These are phyloP conservation scores for Ophiodon elongatus DNA, from an alignment of 2,113 vertebrate genomes.

Conservation along the genomic window DNA sequence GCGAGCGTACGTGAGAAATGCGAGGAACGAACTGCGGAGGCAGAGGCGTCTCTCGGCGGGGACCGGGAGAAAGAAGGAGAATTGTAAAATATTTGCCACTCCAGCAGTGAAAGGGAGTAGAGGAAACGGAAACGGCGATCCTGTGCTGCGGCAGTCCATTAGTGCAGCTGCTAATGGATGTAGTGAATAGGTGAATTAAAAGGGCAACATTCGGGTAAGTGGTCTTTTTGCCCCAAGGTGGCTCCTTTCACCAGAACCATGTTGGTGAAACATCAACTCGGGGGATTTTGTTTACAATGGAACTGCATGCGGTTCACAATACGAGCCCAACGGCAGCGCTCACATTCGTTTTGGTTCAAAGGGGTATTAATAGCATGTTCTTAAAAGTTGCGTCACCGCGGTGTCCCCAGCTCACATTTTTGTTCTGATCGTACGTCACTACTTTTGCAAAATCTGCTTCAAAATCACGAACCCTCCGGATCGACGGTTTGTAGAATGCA, in stretches of 20 bases:
- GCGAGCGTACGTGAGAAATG: slow-evolving; percentile 6
- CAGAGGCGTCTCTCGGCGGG: slow-evolving; percentile 28
- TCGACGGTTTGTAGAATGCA: neutral
- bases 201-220: slow-evolving; percentile 55
- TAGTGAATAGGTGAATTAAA: slow-evolving; percentile 64
- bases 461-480: neutral
- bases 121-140: slow-evolving; percentile 53
- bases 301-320: neutral
- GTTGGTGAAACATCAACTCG: neutral
- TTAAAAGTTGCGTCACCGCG: neutral
- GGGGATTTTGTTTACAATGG: slow-evolving; percentile 15
- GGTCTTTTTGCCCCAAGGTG: slow-evolving; percentile 66
- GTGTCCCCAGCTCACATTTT: neutral
- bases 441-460: neutral
- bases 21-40: slow-evolving; percentile 25
- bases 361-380: neutral
- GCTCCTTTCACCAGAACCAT: slow-evolving; percentile 30
- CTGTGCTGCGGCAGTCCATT: slow-evolving; percentile 65
- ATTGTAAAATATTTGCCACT: slow-evolving; percentile 70
- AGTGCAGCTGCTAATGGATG: slow-evolving; percentile 68
- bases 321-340: slow-evolving; percentile 6
- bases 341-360: slow-evolving; percentile 32
- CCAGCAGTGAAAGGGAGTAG: slow-evolving; percentile 45
- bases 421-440: neutral
- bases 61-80: slow-evolving; percentile 31